phyloP scores from a whole-genome alignment of 2,888 invertebrate genomes.

The Scaeva pyrastri region DNA sequence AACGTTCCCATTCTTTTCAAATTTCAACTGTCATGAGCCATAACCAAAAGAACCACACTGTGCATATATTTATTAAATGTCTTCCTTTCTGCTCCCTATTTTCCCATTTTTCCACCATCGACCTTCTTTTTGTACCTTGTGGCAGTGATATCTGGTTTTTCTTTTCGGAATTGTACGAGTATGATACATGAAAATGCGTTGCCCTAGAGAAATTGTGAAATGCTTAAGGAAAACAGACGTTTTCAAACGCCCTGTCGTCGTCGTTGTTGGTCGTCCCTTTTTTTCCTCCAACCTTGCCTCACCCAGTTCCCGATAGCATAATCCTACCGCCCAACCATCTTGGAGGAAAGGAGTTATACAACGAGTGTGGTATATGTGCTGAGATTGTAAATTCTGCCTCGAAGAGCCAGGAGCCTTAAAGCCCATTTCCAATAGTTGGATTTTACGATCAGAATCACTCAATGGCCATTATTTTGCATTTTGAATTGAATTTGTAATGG shows the following conservation, averaged over 20 bases:
- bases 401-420: conserved; percentile 18
- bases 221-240: conserved; percentile 40
- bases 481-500: conserved; percentile 23
- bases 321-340: background rate
- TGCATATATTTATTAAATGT: conserved; percentile 1
- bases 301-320: background rate
- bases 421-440: conserved; percentile 61
- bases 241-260: conserved; percentile 28
- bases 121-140: conserved; percentile 22
- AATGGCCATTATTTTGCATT: conserved; percentile 34
- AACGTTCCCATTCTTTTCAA: too few species aligned
- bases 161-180: too few species aligned
- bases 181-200: conserved; percentile 64
- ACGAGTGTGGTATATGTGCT: background rate
- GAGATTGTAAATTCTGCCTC: conserved; percentile 52
- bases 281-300: conserved; percentile 8
- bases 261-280: conserved; percentile 7
- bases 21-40: too few species aligned
- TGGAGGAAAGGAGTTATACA: conserved; percentile 6
- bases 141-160: conserved; percentile 42
- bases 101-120: conserved; percentile 38
- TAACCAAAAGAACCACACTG: conserved; percentile 1
- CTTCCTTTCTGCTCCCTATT: conserved; percentile 17
- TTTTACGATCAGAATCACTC: conserved; percentile 36
- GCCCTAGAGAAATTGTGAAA: conserved; percentile 59